Base-by-base conservation (phyloP, 2,113 vertebrate species). In the Hippocampus guttulatus region DNA sequence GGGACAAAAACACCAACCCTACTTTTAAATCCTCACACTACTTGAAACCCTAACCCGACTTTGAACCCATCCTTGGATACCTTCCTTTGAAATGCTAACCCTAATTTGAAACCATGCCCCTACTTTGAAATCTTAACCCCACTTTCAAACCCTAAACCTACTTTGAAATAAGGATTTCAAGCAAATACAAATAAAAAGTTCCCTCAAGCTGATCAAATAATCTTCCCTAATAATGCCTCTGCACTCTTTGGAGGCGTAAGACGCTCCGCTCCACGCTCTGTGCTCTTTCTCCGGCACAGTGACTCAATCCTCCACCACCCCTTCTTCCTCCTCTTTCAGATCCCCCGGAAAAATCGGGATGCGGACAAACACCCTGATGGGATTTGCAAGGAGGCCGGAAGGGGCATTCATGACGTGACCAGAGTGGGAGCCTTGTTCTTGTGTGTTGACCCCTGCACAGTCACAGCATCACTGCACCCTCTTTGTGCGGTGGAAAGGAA, bases 321-420 rank as follows among this genome's bases (percentile, higher is more conserved):
- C 79, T 83, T 84, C 80, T 25, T 65, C 41, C 41, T 64, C 11
- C 63, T 45, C 63, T 64, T 64, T 87, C 73, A 74, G 75, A 69
- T 73, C 77, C 80, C 58, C 40, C 7, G 64, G 70, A 82, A 85
- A 83, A 83, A 76, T 75, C 75, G n/a, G 33, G 83, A 88, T 88
- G 83, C 66, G 84, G 85, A 90, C 87, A 88, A 88, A 87, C 80
- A 82, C 69, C 76, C 69, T 80, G 84, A 83, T 77, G 75, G 86
- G 90, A 91, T 91, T 91, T 87, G 75, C 67, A 66, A 81, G 79
- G 76, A 77, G 73, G 71, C 81, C 75, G 84, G 81, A 87, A 88
- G 75, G 76, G 51, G 74, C 71, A 51, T 83, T 86, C 85, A 84
- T 75, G 79, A 77, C 81, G 67, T 69, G 74, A 70, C 54, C 64